Base-by-base conservation (phyloP, 1,140 invertebrate genomes). In the Ridgeia piscesae region DNA sequence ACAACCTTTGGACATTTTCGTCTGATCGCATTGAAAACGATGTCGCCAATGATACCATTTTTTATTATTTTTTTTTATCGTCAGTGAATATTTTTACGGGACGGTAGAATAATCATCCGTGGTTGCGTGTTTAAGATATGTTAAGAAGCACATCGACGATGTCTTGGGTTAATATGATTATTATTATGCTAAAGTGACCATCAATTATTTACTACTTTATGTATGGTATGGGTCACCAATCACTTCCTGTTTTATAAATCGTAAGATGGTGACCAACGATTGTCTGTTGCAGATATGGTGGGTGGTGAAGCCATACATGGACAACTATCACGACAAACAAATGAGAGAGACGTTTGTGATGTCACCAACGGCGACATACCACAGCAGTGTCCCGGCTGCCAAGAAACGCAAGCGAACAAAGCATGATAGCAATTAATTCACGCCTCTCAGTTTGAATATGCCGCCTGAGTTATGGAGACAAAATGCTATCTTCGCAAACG, bases 291-390 rank as follows among this genome's bases (percentile, higher is more conserved):
- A 95, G 95, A 93, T 95, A 92, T 96, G 95, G 95, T 91, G 93
- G 31, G 93, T 91, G 35, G 94, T 94, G 35, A 95, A 95, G 92
- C 95, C 95, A 17, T 95, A 94, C 92, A 95, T 96, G 92, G 95
- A 96, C 35, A 94, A 95, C 91, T 96, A 95, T 92, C 94, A 95
- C 92, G 93, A 94, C 0, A 92, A 92, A 14, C 95, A 95, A 91
- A 91, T 91, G 35, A 92, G 95, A 0, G 95, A 95, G 89, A 95
- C 95, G 14, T 93, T 94, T 35, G 95, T 95, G 33, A 94, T 95
- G 91, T 95, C 95, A 21, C 95, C 95, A 33, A 95, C 95, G n/a
- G 88, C 95, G 33, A 93, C 93, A 35, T 92, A 91, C 50, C 91
- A 42, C 17, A 91, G 91, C 42, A 48, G 35, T 33, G 48, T 48